phyloP scores from a whole-genome alignment of 2,113 vertebrate species.

The Lycocorax pyrrhopterus region DNA sequence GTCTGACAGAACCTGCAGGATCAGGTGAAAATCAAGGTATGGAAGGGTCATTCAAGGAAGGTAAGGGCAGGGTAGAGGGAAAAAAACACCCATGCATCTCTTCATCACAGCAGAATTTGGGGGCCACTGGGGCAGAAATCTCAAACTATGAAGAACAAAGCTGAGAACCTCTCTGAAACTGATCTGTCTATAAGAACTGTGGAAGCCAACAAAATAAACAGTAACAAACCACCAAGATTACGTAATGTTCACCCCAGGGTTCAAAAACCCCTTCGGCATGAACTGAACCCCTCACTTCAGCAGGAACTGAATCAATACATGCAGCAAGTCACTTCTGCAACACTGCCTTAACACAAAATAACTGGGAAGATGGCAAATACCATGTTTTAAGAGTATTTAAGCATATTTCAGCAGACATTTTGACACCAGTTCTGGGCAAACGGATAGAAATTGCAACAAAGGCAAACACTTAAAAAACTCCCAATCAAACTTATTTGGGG shows the following conservation, averaged over 20 bases:
- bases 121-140: neutral
- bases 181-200: neutral
- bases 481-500: accelerated
- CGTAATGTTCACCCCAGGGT: neutral
- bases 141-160: neutral
- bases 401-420: neutral
- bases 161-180: neutral
- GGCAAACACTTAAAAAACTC: accelerated
- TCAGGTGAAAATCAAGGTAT: neutral
- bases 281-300: neutral
- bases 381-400: neutral
- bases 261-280: neutral
- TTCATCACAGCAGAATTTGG: neutral
- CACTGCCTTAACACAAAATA: neutral
- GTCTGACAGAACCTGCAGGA: neutral
- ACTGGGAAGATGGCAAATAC: neutral
- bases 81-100: neutral
- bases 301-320: accelerated
- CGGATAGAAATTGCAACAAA: neutral
- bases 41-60: neutral
- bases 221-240: neutral
- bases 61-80: neutral
- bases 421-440: neutral
- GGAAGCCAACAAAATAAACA: neutral
- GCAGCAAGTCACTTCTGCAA: neutral